phyloP scores from a whole-genome alignment of 2,888 invertebrate genomes.

The Esperia sulphurella region DNA sequence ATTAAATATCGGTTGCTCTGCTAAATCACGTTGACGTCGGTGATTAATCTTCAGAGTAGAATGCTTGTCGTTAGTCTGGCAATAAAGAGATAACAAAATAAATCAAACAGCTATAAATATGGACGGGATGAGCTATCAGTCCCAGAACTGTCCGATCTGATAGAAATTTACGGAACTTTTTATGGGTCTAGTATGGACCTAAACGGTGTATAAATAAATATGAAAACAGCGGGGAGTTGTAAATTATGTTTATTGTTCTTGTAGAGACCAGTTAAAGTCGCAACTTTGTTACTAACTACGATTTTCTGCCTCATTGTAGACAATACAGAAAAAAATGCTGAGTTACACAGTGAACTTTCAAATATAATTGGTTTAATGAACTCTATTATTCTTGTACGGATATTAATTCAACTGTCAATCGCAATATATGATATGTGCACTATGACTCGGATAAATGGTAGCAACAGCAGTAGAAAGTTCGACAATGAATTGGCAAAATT shows the following conservation, averaged over 20 bases:
- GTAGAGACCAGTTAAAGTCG: conserved; percentile 40
- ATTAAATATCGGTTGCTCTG: conserved; percentile 76
- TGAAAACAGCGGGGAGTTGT: conserved; percentile 57
- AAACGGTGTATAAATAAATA: conserved; percentile 62
- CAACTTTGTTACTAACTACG: conserved; percentile 40
- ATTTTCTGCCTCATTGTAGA: conserved; percentile 17
- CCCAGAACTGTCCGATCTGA: conserved; percentile 60
- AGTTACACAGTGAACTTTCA: conserved; percentile 10
- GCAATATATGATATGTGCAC: conserved; percentile 23
- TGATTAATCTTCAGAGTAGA: conserved; percentile 75
- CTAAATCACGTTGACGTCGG: conserved; percentile 75
- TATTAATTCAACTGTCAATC: conserved; percentile 25
- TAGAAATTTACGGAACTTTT: conserved; percentile 70
- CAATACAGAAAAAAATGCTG: conserved; percentile 5
- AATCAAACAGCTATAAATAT: conserved; percentile 77
- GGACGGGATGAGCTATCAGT: conserved; percentile 69
- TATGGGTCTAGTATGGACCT: conserved; percentile 59
- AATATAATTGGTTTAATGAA: conserved; percentile 28
- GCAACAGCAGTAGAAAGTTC: conserved; percentile 40
- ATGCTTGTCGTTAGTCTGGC: conserved; percentile 74
- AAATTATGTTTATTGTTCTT: conserved; percentile 66
- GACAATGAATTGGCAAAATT: conserved; percentile 37
- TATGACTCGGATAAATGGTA: conserved; percentile 19
- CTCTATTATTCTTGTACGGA: conserved; percentile 13
- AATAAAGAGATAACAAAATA: conserved; percentile 79